Conservation (phyloP, 1,140 invertebrate genomes). For the Aphelenchoides fujianensis region DNA sequence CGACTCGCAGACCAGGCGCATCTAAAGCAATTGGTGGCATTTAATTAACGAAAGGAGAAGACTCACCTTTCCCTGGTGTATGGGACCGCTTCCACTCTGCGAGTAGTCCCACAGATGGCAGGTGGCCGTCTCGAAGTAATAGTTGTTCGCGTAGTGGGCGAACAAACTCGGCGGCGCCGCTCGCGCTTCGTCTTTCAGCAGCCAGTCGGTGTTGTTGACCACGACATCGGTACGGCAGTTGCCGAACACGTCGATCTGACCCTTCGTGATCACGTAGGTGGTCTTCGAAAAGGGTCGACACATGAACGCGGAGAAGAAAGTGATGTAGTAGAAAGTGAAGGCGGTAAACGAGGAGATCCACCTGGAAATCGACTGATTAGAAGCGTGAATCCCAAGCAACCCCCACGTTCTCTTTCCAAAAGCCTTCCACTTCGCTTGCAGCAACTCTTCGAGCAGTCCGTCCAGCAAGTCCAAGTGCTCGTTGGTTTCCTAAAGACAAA, state of each 20-base stretch:
- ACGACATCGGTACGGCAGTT: background rate
- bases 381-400: background rate
- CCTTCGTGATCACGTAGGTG: constrained; percentile 29
- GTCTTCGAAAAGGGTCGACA: constrained; percentile 51
- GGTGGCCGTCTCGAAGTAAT: background rate
- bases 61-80: constrained; percentile 7
- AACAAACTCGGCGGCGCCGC: background rate
- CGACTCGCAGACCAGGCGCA: constrained; percentile 46
- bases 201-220: too few species aligned
- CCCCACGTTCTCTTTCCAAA: constrained; percentile 18
- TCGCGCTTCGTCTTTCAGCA: too few species aligned
- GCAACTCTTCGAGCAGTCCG: constrained; percentile 84
- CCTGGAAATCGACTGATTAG: constrained; percentile 27
- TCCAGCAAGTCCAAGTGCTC: constrained; percentile 93
- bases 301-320: constrained; percentile 57
- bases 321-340: constrained; percentile 53
- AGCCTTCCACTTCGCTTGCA: constrained; percentile 90
- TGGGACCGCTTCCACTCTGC: background rate
- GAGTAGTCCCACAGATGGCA: constrained; percentile 10
- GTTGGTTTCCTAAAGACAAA: constrained; percentile 78
- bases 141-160: background rate
- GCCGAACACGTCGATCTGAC: background rate
- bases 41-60: background rate
- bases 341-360: constrained; percentile 53
- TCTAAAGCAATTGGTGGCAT: constrained; percentile 13